Evolutionary conservation across 2,888 invertebrate genomes (phyloP).

Genomic region (Pollenia amentaria): DNA sequence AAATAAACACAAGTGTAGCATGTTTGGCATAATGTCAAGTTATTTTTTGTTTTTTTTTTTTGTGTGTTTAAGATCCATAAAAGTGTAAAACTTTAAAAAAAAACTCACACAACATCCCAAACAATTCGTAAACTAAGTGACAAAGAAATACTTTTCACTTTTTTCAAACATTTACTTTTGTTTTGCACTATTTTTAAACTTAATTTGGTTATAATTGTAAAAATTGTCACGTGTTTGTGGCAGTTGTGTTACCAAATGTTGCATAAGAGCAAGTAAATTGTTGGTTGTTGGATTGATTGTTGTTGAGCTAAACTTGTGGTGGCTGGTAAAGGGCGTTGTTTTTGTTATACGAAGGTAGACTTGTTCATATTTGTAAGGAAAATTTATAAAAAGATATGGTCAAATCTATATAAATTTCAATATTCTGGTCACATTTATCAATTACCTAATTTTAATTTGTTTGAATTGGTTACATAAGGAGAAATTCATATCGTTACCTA

Average conservation of each 20-base stretch:
- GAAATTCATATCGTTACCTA: background rate
- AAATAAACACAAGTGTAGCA: background rate
- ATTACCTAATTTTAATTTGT: slow-evolving; percentile 43
- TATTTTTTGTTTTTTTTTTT: background rate
- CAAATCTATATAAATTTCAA: background rate
- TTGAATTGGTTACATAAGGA: slow-evolving; percentile 29
- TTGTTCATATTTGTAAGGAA: slow-evolving; percentile 5
- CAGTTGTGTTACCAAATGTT: slow-evolving; percentile 53
- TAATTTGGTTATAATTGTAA: slow-evolving; percentile 51
- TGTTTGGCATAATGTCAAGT: slow-evolving; percentile 47
- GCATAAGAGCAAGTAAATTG: slow-evolving; percentile 39
- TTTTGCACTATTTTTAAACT: slow-evolving; percentile 1
- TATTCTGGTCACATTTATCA: slow-evolving; percentile 48
- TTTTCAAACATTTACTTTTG: background rate
- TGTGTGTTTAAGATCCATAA: no score
- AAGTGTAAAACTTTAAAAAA: background rate
- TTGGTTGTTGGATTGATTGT: no score
- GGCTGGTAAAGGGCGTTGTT: slow-evolving; percentile 21
- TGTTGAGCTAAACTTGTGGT: background rate
- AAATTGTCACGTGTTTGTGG: slow-evolving; percentile 65
- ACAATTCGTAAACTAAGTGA: no score
- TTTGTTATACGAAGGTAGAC: background rate
- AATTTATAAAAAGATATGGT: background rate
- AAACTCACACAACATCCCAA: background rate
- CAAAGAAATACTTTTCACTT: slow-evolving; percentile 10